phyloP scores from a whole-genome alignment of 2,797 vertebrate genomes.

The Ctenopoma multispine region DNA sequence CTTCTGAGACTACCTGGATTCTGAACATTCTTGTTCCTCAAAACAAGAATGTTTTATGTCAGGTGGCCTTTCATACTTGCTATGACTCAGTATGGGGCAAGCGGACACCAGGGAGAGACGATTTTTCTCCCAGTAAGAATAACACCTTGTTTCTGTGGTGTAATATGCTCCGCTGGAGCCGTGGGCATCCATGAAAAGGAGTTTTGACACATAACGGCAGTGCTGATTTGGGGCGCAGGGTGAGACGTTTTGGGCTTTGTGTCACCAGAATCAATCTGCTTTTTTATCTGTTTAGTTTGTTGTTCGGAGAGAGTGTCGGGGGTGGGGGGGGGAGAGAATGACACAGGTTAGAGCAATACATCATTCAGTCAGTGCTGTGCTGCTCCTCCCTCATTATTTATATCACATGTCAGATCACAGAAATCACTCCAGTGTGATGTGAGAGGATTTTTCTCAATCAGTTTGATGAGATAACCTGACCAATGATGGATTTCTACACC shows the following conservation, averaged over 20 bases:
- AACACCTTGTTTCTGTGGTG: slow-evolving; percentile 57
- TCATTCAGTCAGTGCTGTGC: slow-evolving; percentile 4
- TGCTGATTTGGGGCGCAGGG: slow-evolving; percentile 44
- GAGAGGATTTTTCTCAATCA: neutral
- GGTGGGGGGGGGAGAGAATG: too few relatives aligned
- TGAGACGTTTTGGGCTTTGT: slow-evolving; percentile 38
- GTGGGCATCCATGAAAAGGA: slow-evolving; percentile 25
- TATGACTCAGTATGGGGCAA: slow-evolving; percentile 22
- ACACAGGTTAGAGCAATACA: slow-evolving; percentile 1
- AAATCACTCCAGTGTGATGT: neutral
- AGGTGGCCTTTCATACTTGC: slow-evolving; percentile 22
- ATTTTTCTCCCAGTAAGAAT: slow-evolving; percentile 55
- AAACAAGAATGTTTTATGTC: slow-evolving; percentile 11
- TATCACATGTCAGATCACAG: neutral
- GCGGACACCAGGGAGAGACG: slow-evolving; percentile 25
- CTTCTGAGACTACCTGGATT: neutral
- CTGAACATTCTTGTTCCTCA: slow-evolving; percentile 41
- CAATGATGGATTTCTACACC: neutral
- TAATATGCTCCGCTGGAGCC: slow-evolving; percentile 54
- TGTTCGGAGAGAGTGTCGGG: slow-evolving; percentile 8
- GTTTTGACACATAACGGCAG: slow-evolving; percentile 52
- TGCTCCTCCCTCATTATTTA: neutral
- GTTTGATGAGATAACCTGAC: neutral
- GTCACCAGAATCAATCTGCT: slow-evolving; percentile 39
- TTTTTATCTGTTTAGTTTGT: slow-evolving; percentile 24